These are phyloP conservation scores for Seira musarum DNA, from an alignment of 2,888 invertebrate genomes.

Conservation along the genomic window DNA sequence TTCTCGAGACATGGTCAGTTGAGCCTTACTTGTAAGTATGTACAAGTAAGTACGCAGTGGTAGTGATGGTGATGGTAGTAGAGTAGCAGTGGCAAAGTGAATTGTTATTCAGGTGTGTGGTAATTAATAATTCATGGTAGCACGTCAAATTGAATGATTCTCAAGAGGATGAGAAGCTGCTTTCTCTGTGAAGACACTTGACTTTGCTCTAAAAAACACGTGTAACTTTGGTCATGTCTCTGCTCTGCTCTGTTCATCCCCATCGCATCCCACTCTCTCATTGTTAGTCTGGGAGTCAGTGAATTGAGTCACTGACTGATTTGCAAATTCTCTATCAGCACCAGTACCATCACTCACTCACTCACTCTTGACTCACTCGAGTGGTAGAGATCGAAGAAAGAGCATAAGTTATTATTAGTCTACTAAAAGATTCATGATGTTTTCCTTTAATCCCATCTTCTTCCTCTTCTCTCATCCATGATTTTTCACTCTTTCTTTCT, in stretches of 20 bases:
- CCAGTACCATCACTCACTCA: not conserved
- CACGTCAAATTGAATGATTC: constrained; percentile 60
- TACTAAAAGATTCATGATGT: not conserved
- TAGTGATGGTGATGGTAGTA: not conserved
- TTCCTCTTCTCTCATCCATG: not conserved
- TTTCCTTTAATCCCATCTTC: not conserved
- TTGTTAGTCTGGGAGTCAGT: not conserved
- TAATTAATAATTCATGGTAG: constrained; percentile 67
- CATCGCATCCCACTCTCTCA: not conserved
- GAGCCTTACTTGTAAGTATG: too few species aligned
- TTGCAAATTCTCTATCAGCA: constrained; percentile 36
- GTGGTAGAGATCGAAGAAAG: constrained; percentile 9
- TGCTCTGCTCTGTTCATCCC: not conserved
- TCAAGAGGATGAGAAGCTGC: constrained; percentile 43
- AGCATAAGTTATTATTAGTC: constrained; percentile 17
- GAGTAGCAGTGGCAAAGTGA: constrained; percentile 19
- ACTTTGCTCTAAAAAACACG: constrained; percentile 24
- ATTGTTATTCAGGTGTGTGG: constrained; percentile 60
- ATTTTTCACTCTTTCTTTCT: not conserved
- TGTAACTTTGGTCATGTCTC: not conserved
- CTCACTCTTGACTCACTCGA: too few species aligned
- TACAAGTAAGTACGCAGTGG: too few species aligned
- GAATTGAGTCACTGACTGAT: constrained; percentile 29
- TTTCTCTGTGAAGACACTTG: constrained; percentile 39
- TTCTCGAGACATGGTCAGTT: too few species aligned